Conservation (phyloP, 2,113 vertebrate genomes). For the Pterocles burchelli region DNA sequence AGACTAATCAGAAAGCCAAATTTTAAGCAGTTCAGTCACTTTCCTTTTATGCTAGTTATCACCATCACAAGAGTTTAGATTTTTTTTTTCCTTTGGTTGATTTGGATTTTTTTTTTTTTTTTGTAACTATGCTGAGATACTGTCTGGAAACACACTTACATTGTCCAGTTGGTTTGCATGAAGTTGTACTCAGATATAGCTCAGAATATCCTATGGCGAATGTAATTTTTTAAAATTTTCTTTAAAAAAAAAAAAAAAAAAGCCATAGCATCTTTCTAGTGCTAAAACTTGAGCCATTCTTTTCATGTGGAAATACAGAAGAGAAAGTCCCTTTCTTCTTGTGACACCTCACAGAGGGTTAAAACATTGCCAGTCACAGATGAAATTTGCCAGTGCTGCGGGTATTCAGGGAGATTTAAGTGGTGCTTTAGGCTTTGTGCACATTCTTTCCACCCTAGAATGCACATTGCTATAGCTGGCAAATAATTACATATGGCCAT, state of each 20-base stretch:
- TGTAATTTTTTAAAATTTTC: neutral
- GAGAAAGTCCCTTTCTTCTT: neutral
- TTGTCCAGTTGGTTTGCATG: neutral
- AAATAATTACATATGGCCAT: conserved; percentile 39
- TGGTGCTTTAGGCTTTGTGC: conserved; percentile 1
- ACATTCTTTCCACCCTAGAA: neutral
- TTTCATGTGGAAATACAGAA: neutral
- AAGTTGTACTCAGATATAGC: neutral
- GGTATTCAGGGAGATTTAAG: neutral
- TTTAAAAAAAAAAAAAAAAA: neutral
- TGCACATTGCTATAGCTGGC: neutral
- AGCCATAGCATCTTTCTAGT: neutral
- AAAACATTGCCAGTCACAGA: neutral
- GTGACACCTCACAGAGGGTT: neutral
- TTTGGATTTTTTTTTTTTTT: neutral
- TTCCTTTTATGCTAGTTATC: neutral
- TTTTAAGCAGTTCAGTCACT: neutral
- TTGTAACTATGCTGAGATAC: neutral
- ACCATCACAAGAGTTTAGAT: neutral
- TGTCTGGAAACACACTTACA: neutral
- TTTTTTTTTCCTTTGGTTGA: neutral
- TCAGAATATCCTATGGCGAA: neutral
- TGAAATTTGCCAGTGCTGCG: neutral
- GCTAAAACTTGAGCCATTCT: neutral
- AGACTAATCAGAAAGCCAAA: neutral